phyloP scores from a whole-genome alignment of 2,797 vertebrate genomes.

The Neomorphus geoffroyi region DNA sequence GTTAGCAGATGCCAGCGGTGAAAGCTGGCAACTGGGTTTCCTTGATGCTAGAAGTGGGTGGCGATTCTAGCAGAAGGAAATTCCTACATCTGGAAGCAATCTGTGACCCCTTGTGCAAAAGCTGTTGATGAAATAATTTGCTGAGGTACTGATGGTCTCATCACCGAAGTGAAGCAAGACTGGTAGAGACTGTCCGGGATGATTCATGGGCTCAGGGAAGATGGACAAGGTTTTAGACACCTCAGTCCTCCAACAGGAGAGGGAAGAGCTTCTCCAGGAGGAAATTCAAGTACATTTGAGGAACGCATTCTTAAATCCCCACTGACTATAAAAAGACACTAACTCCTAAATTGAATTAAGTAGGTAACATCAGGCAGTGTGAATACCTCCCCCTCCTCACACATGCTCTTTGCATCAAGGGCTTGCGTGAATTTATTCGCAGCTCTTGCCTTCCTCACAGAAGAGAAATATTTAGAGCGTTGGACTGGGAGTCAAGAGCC shows the following conservation, averaged over 20 bases:
- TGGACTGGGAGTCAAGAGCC: neutral
- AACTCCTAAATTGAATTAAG: constrained; percentile 10
- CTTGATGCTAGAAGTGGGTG: neutral
- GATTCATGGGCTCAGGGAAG: neutral
- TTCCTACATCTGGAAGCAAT: neutral
- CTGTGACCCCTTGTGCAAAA: neutral
- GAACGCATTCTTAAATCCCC: neutral
- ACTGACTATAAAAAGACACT: neutral
- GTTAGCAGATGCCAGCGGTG: neutral
- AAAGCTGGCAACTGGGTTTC: neutral
- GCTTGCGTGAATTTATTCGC: neutral
- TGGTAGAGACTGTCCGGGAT: neutral
- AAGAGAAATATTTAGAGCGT: neutral
- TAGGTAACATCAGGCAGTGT: neutral
- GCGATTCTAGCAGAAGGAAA: neutral
- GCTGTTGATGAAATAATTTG: neutral
- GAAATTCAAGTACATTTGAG: neutral
- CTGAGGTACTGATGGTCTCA: neutral
- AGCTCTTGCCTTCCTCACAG: neutral
- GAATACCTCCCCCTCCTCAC: neutral
- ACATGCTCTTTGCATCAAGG: neutral
- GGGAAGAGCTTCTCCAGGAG: neutral
- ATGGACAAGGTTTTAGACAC: neutral
- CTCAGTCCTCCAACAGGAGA: neutral
- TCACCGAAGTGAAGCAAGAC: neutral